Evolutionary conservation across 2,113 vertebrate genomes (phyloP).

Genomic region (Lethenteron camtschaticum): DNA sequence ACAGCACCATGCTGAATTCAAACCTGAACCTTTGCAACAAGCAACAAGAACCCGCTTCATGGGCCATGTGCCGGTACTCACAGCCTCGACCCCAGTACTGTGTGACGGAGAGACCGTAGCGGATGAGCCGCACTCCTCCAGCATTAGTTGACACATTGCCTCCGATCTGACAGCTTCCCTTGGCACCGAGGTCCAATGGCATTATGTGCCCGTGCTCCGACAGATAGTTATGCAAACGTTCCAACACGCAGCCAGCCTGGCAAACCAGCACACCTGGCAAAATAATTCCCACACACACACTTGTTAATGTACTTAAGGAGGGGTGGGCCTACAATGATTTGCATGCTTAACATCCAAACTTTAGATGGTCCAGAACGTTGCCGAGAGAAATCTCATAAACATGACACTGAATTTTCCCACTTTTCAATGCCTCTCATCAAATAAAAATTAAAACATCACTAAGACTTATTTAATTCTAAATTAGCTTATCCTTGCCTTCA

Average conservation of each 20-base stretch:
- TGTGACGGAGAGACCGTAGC: constrained; percentile 63
- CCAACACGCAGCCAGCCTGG: constrained; percentile 69
- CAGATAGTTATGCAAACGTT: constrained; percentile 41
- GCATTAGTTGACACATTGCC: constrained; percentile 85
- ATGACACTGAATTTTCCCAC: not conserved
- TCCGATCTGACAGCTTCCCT: constrained; percentile 87
- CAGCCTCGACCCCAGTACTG: constrained; percentile 68
- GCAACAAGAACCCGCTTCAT: no score
- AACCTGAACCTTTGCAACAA: no score
- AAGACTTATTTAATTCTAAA: not conserved
- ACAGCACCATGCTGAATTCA: no score
- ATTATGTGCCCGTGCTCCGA: constrained; percentile 47
- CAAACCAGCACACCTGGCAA: constrained; percentile 55
- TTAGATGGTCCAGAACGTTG: not conserved
- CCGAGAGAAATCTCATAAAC: not conserved
- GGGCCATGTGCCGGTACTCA: constrained; percentile 20
- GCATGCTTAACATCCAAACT: no score
- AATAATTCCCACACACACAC: constrained; percentile 2
- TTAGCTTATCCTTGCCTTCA: no score
- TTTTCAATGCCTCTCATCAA: not conserved
- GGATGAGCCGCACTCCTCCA: constrained; percentile 51
- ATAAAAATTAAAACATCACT: constrained; percentile 1
- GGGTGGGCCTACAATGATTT: rapidly evolving
- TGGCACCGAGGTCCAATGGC: constrained; percentile 80
- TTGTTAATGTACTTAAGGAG: rapidly evolving